These are phyloP conservation scores for Machaerirhynchus nigripectus DNA, from an alignment of 2,113 vertebrate genomes.

Conservation along the genomic window DNA sequence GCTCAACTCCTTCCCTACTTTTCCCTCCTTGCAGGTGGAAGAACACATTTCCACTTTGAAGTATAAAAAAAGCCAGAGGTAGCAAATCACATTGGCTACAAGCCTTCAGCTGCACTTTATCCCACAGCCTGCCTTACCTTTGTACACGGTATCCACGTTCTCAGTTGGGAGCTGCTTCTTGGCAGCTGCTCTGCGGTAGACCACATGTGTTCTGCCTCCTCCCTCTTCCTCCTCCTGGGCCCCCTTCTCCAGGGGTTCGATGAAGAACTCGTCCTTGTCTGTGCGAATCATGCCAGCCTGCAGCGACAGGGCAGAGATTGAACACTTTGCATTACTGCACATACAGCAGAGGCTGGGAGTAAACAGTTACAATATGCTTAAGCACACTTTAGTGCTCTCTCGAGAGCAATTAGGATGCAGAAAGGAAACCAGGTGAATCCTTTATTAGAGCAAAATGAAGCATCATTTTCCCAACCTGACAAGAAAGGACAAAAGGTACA, in stretches of 20 bases:
- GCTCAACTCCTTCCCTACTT: background rate
- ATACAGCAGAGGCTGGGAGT: background rate
- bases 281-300: conserved; percentile 97
- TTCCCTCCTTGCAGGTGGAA: background rate
- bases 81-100: background rate
- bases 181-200: conserved; percentile 89
- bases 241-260: conserved; percentile 89
- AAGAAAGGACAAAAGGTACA: conserved; percentile 56
- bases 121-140: conserved; percentile 78
- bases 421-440: conserved; percentile 62
- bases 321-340: conserved; percentile 36
- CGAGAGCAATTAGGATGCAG: conserved; percentile 61
- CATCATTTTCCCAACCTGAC: conserved; percentile 23
- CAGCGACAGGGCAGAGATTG: conserved; percentile 54
- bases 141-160: conserved; percentile 68
- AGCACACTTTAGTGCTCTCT: conserved; percentile 61
- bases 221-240: conserved; percentile 72
- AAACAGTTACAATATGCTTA: conserved; percentile 67
- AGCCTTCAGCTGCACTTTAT: background rate
- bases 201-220: conserved; percentile 85
- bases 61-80: background rate
- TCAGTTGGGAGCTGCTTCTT: conserved; percentile 67
- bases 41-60: background rate
- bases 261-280: conserved; percentile 96
- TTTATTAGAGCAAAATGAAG: conserved; percentile 39